Evolutionary conservation across 2,113 vertebrate species (phyloP).

Genomic region (Prochilodus magdalenae): DNA sequence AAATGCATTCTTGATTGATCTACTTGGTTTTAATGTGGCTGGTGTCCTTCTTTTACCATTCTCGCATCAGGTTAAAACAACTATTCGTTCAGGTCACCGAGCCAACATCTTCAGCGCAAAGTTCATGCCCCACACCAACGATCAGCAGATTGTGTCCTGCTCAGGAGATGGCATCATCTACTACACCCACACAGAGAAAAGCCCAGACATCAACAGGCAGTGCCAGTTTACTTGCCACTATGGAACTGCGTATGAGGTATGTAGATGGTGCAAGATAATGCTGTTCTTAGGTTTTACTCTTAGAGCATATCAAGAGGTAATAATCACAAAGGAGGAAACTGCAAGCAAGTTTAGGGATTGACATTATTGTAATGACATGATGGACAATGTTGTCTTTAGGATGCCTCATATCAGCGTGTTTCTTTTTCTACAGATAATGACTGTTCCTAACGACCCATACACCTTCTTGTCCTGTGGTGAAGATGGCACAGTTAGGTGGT

Average conservation of each 20-base stretch:
- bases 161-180: conserved; percentile 97
- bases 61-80: conserved; percentile 88
- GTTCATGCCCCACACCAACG: conserved; percentile 95
- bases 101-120: conserved; percentile 99
- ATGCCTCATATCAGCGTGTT: no score
- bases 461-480: conserved; percentile 98
- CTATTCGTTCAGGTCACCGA: conserved; percentile 95
- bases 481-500: conserved; percentile 98
- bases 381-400: neutral
- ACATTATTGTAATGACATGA: neutral
- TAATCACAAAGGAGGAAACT: neutral
- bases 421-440: conserved; percentile 86
- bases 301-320: no score
- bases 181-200: conserved; percentile 95
- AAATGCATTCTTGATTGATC: neutral
- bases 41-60: neutral
- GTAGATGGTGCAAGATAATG: neutral
- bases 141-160: conserved; percentile 96
- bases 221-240: conserved; percentile 98
- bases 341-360: neutral
- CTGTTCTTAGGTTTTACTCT: neutral
- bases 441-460: conserved; percentile 96
- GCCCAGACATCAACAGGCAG: conserved; percentile 91
- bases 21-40: no score
- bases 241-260: conserved; percentile 97